Base-by-base conservation (phyloP, 2,888 invertebrate genomes). In the Morpho deidamia region DNA sequence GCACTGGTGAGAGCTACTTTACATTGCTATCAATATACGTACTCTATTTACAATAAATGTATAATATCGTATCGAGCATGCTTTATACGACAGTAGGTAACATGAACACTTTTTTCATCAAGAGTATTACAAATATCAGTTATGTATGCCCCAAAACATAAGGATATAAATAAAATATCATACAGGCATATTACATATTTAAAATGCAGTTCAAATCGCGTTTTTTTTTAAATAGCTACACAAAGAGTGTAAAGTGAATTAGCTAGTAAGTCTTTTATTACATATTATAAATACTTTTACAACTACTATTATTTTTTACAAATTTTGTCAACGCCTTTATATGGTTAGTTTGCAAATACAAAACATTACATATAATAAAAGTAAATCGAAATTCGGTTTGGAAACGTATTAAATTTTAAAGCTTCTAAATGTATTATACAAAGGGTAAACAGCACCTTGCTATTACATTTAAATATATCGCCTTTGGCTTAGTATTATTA, bases 1-100 rank as follows among this genome's bases (percentile, higher is more conserved):
- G 83, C 79, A 81, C 78, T 84, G 83, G 85, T 87, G 82, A 76
- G 81, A 83, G 79, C 83, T 86, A 84, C 76, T 81, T 72, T 77
- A 78, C 70, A 73, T 65, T 69, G 70, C 70, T 72, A 72, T 64
- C 70, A 70, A 80, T 71, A 76, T 56, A 39, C 14, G 40, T 42
- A 42, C 41, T 34, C 72, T 81, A 83, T 81, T 80, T 81, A 84
- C 81, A 84, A 71, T 73, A 66, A 58, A 58, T 32, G 33, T 53
- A 35, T 46, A 14, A 50, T 41, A 48, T 12, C 34, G 34, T 50
- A 46, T 9, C 11, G 41, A 51, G 12, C 37, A 41, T 39, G 44
- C 14, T 38, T 47, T 42, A 43, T 43, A 51, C 43, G 44, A 38
- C 34, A 41, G 37, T 38, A 40, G 59, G 59, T 59, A 59, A 59